Evolutionary conservation across 2,888 invertebrate genomes (phyloP).

Genomic region (Drosophila birchii): DNA sequence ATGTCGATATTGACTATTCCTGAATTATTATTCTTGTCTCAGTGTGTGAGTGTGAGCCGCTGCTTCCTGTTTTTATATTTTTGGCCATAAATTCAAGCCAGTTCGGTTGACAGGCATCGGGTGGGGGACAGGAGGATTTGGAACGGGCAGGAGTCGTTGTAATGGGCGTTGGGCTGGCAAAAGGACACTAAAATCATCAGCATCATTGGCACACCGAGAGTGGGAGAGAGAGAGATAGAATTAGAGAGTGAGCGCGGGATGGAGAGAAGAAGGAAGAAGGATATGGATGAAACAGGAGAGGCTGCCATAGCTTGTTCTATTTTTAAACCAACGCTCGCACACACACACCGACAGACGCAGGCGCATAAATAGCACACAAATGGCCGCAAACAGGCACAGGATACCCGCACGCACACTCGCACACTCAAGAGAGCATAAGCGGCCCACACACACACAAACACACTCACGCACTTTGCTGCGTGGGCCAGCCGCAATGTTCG

Average conservation of each 20-base stretch:
- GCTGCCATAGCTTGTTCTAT: constrained; percentile 78
- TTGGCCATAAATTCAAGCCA: constrained; percentile 75
- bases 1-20: not conserved
- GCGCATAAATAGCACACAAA: constrained; percentile 75
- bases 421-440: constrained; percentile 20
- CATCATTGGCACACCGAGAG: constrained; percentile 16
- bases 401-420: constrained; percentile 24
- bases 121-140: constrained; percentile 6
- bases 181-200: constrained; percentile 62
- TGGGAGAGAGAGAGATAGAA: not conserved
- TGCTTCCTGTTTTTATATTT: constrained; percentile 77
- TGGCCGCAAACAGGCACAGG: constrained; percentile 51
- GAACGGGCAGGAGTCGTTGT: constrained; percentile 20
- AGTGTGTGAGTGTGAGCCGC: constrained; percentile 32
- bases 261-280: not conserved
- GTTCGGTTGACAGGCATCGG: constrained; percentile 57
- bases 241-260: not conserved
- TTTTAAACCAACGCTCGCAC: constrained; percentile 68
- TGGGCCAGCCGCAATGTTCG: constrained; percentile 65
- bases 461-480: constrained; percentile 55
- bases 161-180: constrained; percentile 75
- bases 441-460: constrained; percentile 51
- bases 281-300: constrained; percentile 37
- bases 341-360: constrained; percentile 64
- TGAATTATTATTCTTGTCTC: constrained; percentile 2